These are phyloP conservation scores for Clitarchus hookeri DNA, from an alignment of 2,888 invertebrate species.

Conservation along the genomic window DNA sequence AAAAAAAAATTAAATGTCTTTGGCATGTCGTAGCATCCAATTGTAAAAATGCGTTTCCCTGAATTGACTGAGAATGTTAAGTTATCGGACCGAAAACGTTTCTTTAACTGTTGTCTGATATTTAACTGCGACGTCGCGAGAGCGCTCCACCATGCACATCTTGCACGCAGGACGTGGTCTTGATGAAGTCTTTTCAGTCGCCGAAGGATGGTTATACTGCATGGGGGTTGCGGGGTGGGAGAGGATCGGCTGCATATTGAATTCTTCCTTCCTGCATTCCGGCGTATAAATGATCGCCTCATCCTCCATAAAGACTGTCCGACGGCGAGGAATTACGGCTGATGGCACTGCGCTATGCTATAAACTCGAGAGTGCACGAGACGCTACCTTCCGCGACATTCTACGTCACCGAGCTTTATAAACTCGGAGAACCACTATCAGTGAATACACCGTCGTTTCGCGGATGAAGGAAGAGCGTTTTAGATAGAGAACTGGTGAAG, in stretches of 20 bases:
- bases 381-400: background rate
- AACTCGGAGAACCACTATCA: background rate
- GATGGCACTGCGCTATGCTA: background rate
- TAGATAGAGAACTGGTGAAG: background rate
- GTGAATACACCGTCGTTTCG: background rate
- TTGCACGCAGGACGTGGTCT: no score
- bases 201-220: background rate
- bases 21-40: no score
- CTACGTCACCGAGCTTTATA: background rate
- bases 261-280: slow-evolving; percentile 9
- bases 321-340: background rate
- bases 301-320: background rate
- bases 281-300: background rate
- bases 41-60: no score
- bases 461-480: background rate
- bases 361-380: background rate
- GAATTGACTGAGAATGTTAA: no score
- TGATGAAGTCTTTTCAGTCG: background rate
- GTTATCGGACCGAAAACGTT: no score
- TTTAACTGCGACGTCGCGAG: no score
- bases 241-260: background rate
- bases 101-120: no score
- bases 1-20: no score
- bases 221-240: background rate
- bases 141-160: no score